Evolutionary conservation across 2,888 invertebrate species (phyloP).

Genomic region (Oscheius sp.): DNA sequence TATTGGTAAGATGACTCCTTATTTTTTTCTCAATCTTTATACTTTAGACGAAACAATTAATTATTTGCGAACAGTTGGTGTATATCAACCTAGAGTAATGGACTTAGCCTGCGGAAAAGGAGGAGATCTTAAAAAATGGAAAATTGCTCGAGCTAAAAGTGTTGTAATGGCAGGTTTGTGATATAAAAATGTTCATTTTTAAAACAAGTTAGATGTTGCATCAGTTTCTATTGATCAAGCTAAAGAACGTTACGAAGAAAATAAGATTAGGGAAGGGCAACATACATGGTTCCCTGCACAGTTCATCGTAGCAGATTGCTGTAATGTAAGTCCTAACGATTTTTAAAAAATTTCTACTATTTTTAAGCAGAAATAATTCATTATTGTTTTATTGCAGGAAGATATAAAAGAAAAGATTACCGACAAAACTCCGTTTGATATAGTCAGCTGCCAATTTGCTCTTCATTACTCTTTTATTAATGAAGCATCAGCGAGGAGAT

Average conservation of each 20-base stretch:
- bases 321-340: constrained; percentile 10
- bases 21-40: background rate
- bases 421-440: constrained; percentile 76
- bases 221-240: constrained; percentile 90
- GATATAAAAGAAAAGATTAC: background rate
- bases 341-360: background rate
- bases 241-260: constrained; percentile 82
- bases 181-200: background rate
- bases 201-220: constrained; percentile 80
- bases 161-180: constrained; percentile 66
- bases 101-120: constrained; percentile 99
- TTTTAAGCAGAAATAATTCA: no score
- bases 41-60: constrained; percentile 50
- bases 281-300: constrained; percentile 80
- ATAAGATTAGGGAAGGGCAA: constrained; percentile 72
- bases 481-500: constrained; percentile 72
- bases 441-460: constrained; percentile 96
- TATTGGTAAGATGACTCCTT: constrained; percentile 80
- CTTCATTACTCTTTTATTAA: constrained; percentile 93
- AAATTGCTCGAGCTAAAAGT: constrained; percentile 50
- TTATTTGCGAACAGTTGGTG: constrained; percentile 31
- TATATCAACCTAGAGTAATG: constrained; percentile 75
- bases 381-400: constrained; percentile 16
- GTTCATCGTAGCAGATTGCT: constrained; percentile 88
- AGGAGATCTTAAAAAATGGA: constrained; percentile 93